Evolutionary conservation across 2,888 invertebrate genomes (phyloP).

Genomic region (Xylota segnis): DNA sequence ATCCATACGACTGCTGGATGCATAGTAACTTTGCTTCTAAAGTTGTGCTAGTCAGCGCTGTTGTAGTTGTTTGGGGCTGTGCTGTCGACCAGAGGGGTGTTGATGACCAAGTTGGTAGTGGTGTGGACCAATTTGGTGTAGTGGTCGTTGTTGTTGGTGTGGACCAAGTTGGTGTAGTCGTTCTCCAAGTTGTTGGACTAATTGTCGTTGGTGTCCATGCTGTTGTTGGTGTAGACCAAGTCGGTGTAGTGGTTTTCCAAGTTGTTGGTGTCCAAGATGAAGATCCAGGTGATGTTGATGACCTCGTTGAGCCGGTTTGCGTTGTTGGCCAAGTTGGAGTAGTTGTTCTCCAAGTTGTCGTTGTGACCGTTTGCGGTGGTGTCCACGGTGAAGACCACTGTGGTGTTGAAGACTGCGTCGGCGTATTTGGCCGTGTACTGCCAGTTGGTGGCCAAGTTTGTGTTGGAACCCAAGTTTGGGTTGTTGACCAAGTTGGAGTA

Average conservation of each 20-base stretch:
- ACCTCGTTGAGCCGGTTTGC: no score
- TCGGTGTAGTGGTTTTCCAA: not conserved
- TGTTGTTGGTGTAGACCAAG: not conserved
- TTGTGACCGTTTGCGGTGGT: not conserved
- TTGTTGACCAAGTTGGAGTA: not conserved
- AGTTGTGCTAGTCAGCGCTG: not conserved
- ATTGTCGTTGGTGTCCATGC: not conserved
- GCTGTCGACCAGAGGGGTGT: no score
- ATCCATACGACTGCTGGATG: constrained; percentile 20
- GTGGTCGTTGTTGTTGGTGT: not conserved
- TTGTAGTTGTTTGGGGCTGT: not conserved
- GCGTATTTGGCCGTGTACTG: not conserved
- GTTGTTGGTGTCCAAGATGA: not conserved
- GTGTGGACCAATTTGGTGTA: not conserved
- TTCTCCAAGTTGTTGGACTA: not conserved
- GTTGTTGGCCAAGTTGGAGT: not conserved
- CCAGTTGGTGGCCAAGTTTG: no score
- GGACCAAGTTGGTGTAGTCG: not conserved
- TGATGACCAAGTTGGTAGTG: no score
- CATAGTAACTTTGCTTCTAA: constrained; percentile 2
- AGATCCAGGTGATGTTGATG: no score
- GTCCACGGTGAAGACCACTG: not conserved
- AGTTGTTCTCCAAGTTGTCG: not conserved
- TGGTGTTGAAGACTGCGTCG: not conserved
- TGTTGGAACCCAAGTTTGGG: not conserved